phyloP scores from a whole-genome alignment of 2,113 vertebrate genomes.

The Cyphomyrus plagiostoma region DNA sequence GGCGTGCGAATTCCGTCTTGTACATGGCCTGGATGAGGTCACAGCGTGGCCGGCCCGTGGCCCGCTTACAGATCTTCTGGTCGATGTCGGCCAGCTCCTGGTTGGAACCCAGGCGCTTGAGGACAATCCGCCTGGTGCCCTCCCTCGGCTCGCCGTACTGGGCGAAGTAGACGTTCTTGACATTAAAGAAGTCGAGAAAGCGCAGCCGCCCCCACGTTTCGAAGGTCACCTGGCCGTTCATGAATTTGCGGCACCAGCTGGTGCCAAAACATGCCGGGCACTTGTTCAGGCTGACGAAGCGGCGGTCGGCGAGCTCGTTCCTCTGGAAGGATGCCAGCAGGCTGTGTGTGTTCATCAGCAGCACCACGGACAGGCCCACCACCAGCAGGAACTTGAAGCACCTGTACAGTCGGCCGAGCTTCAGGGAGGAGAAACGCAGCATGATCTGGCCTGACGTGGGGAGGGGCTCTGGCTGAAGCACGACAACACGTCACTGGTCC shows the following conservation, averaged over 20 bases:
- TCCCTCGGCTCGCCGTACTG: conserved; percentile 95
- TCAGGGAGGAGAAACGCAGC: conserved; percentile 91
- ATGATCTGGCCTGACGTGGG: conserved; percentile 62
- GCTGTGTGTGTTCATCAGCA: conserved; percentile 92
- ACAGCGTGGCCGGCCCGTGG: conserved; percentile 86
- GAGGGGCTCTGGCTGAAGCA: conserved; percentile 32
- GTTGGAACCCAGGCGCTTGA: conserved; percentile 90
- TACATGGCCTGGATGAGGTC: conserved; percentile 93
- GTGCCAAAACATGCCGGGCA: conserved; percentile 96
- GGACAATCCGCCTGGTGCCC: conserved; percentile 85
- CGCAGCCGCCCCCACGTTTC: conserved; percentile 93
- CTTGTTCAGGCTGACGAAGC: conserved; percentile 88
- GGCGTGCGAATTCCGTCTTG: conserved; percentile 89
- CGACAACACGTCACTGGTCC: not conserved
- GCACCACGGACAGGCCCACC: conserved; percentile 83
- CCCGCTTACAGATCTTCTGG: conserved; percentile 94
- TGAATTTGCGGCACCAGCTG: conserved; percentile 99
- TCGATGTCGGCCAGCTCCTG: conserved; percentile 94
- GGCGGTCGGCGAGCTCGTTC: conserved; percentile 91
- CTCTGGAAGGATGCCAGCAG: conserved; percentile 94
- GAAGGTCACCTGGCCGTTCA: conserved; percentile 92
- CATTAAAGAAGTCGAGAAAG: conserved; percentile 92
- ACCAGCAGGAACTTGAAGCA: conserved; percentile 89
- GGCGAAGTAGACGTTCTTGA: conserved; percentile 97
- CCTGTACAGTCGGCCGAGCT: conserved; percentile 92